These are phyloP conservation scores for Megaceryle alcyon DNA, from an alignment of 2,797 vertebrate species.

Conservation along the genomic window DNA sequence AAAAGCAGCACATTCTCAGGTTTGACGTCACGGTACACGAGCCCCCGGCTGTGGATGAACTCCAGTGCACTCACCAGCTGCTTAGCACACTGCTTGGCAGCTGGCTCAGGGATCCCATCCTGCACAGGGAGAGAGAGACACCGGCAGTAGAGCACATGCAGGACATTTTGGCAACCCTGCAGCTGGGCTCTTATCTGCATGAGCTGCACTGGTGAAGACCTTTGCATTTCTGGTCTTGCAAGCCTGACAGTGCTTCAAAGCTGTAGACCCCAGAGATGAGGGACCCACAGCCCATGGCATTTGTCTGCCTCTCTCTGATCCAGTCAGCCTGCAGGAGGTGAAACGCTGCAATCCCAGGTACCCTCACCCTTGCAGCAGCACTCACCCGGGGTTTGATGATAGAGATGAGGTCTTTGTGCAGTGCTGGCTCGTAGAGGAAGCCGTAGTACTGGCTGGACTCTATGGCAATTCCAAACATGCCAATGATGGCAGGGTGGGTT, in stretches of 20 bases:
- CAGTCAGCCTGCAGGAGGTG: neutral
- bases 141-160: fast-evolving
- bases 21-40: conserved; percentile 96
- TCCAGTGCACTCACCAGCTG: conserved; percentile 92
- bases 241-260: neutral
- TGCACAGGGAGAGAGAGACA: conserved; percentile 65
- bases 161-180: neutral
- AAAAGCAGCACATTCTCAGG: conserved; percentile 95
- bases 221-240: neutral
- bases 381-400: conserved; percentile 89
- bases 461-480: conserved; percentile 89
- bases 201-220: neutral
- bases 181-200: neutral
- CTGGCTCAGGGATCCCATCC: conserved; percentile 85
- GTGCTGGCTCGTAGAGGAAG: conserved; percentile 88
- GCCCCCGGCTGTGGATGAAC: conserved; percentile 90
- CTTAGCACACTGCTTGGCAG: conserved; percentile 86
- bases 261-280: neutral
- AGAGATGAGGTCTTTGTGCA: conserved; percentile 90
- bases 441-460: conserved; percentile 88
- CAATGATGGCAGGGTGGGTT: conserved; percentile 85
- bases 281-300: neutral
- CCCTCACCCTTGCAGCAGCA: neutral
- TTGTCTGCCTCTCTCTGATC: neutral
- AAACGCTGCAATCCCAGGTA: neutral